These are phyloP conservation scores for Drosophila mercatorum DNA, from an alignment of 2,888 invertebrate species.

Conservation along the genomic window DNA sequence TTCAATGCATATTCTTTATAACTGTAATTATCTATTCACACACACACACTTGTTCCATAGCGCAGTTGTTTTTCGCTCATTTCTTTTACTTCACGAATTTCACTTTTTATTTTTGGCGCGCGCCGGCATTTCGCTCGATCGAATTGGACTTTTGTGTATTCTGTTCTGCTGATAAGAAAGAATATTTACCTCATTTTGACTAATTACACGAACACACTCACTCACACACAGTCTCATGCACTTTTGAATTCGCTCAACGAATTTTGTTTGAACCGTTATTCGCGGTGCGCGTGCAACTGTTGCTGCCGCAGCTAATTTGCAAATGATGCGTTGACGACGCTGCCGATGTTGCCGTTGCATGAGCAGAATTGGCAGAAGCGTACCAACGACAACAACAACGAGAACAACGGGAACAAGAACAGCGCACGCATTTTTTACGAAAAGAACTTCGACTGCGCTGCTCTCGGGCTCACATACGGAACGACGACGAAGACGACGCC, in stretches of 20 bases:
- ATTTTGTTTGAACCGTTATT: constrained; percentile 21
- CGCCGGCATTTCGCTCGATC: constrained; percentile 39
- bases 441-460: constrained; percentile 37
- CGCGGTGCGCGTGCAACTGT: constrained; percentile 44
- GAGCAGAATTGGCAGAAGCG: constrained; percentile 38
- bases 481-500: constrained; percentile 58
- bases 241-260: constrained; percentile 48
- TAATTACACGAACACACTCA: constrained; percentile 14
- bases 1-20: constrained; percentile 15
- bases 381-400: constrained; percentile 32
- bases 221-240: neutral
- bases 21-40: constrained; percentile 11
- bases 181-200: constrained; percentile 41
- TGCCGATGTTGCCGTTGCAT: constrained; percentile 42
- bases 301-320: constrained; percentile 61
- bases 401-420: constrained; percentile 33
- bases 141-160: constrained; percentile 19
- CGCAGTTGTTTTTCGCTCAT: neutral
- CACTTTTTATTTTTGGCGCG: constrained; percentile 39
- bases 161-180: constrained; percentile 42
- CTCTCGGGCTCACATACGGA: constrained; percentile 25
- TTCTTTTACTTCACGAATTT: constrained; percentile 29
- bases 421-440: constrained; percentile 53
- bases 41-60: constrained; percentile 12
- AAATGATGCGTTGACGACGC: constrained; percentile 50